Evolutionary conservation across 2,113 vertebrate species (phyloP), one percentile per base, ranked within the genome.

Genomic region (Dunckerocampus dactyliophorus): DNA sequence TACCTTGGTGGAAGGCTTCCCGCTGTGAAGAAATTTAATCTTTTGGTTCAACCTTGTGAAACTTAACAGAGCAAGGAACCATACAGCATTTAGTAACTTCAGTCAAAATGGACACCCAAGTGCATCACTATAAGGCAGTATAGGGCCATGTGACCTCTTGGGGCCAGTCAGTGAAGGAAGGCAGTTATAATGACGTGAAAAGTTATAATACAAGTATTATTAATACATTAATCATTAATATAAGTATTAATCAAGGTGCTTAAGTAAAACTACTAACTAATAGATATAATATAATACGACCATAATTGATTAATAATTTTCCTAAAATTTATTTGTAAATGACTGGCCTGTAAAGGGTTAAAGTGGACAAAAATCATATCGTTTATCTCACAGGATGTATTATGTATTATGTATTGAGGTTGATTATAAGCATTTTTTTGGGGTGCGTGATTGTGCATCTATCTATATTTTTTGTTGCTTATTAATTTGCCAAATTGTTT

Each of bases 21-120:
- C 70, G 48, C 75, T 62, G 6, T 68, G 61, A 74, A 71, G 73
- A 71, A 74, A 76, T 76, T 63, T 80, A 58, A 82, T 79, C 24
- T 65, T 77, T 77, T 82, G 72, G 76, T 74, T 71, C 70, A 82
- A 70, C 59, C 79, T 34, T 53, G 50, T 54, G 10, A 31, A 16
- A 37, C 24, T 34, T 34, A 34, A n/a, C 31, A 19, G 11, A 28
- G 24, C 51, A 53, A 16, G 24, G 9, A 19, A 55, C 8, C 15
- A 17, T 10, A 28, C 24, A 28, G 2, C 5, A 52, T 31, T 53
- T 55, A 31, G 52, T 37, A 37, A 37, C 31, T 11, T 19, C n/a
- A 37, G 51, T 17, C 24, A 53, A 53, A 53, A 34, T 31, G 51
- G 51, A n/a, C 17, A 9, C 24, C n/a, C 51, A 53, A 3, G 12